These are phyloP conservation scores for Grammomys surdaster DNA, from an alignment of 2,113 vertebrate species.

Conservation along the genomic window DNA sequence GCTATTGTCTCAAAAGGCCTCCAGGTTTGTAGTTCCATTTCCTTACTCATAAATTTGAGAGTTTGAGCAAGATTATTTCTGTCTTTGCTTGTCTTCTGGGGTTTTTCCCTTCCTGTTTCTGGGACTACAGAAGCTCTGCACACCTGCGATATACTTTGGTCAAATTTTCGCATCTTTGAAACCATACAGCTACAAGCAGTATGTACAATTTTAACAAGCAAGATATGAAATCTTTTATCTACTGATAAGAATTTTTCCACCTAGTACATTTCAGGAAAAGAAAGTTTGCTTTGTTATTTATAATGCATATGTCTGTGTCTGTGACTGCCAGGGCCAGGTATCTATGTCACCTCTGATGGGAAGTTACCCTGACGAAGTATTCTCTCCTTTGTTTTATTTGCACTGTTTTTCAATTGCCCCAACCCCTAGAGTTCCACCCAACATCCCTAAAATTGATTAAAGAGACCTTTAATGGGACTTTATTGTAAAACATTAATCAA, in stretches of 20 bases:
- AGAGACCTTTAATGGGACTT: neutral
- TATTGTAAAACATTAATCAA: slow-evolving; percentile 17
- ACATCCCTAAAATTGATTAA: neutral
- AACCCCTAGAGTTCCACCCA: neutral
- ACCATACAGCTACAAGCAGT: neutral
- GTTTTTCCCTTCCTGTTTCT: slow-evolving; percentile 11
- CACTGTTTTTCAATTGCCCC: slow-evolving; percentile 3
- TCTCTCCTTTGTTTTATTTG: neutral
- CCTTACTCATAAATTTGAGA: slow-evolving; percentile 15
- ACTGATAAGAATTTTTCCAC: neutral
- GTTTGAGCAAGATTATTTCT: neutral
- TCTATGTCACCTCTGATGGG: slow-evolving; percentile 19
- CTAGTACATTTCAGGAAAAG: slow-evolving; percentile 41
- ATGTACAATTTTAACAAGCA: neutral
- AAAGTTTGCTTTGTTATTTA: neutral
- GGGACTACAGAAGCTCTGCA: neutral
- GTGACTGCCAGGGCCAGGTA: neutral
- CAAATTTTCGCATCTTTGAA: slow-evolving; percentile 54
- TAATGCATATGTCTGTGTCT: neutral
- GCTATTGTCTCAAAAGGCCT: neutral
- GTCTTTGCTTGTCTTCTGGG: neutral
- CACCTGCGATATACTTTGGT: neutral
- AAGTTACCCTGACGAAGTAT: neutral
- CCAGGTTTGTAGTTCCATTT: neutral
- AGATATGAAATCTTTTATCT: neutral